Evolutionary conservation across 1,140 invertebrate species (phyloP), one percentile per base, ranked within the genome.

Genomic region (Pygmarrhopalites habei): DNA sequence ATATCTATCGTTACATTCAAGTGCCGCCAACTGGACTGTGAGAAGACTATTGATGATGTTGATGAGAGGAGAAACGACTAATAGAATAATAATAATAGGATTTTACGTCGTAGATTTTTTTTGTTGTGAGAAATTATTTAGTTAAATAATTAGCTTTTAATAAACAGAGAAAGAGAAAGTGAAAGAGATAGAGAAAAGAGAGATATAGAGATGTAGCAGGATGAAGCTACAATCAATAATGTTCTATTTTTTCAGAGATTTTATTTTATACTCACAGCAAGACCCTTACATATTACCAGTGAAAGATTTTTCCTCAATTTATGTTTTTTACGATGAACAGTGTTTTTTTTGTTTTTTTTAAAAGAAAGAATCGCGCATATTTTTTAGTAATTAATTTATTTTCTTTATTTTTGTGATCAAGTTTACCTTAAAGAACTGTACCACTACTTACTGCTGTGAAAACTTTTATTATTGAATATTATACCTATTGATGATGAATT

Each of bases 1-100:
- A 98, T 80, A 94, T 98, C 74, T 98, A 97, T 79, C 88, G 92
- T 75, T 98, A 97, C 79, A 85, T 92, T 65, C 90, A 92, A 60
- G 60, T 65, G 1, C 67, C 67, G n/a, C 67, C 67, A 29, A 65
- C 65, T 21, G 59, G 63, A 26, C 41, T 68, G 44, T 68, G 52
- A 63, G 49, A 41, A 35, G 15, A 35, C 5, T 7, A 35, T 35
- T 39, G 19, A 14, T 17, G 23, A 47, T 47, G 4, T 47, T 25
- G 44, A 47, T 7, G 7, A 25, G 23, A 47, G 19, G 44, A 47
- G 4, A n/a, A 47, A 47, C 39, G 39, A 10, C n/a, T 41, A n/a
- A 41, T 10, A 12, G n/a, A n/a, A 41, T 41, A n/a, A 10, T 12
- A 41, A 41, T 10, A 41, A 41, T 10, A 41, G 10, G 39, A n/a